phyloP scores from a whole-genome alignment of 2,888 invertebrate genomes.

The Zele albiditarsus region DNA sequence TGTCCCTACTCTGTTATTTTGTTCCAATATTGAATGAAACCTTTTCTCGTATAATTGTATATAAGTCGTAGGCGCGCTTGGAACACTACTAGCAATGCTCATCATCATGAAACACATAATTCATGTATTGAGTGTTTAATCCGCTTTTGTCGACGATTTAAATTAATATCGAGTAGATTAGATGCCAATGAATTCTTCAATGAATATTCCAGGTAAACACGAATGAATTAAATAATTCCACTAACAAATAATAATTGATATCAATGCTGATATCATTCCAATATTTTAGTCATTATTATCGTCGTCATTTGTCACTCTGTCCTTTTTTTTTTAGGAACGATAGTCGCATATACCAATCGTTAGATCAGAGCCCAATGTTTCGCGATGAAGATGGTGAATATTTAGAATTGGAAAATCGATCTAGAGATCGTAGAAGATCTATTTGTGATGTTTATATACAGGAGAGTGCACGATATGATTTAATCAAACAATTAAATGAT shows the following conservation, averaged over 20 bases:
- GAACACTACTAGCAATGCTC: conserved; percentile 45
- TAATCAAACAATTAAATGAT: conserved; percentile 85
- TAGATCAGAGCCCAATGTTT: conserved; percentile 74
- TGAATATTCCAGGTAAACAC: conserved; percentile 41
- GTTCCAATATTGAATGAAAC: conserved; percentile 64
- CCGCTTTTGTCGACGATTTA: conserved; percentile 59
- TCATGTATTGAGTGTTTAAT: conserved; percentile 54
- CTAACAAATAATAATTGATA: neutral
- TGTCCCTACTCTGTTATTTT: conserved; percentile 42
- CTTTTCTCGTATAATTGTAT: conserved; percentile 49
- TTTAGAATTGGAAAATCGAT: conserved; percentile 79
- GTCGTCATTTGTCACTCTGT: neutral
- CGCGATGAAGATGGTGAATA: conserved; percentile 77
- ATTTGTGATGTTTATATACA: conserved; percentile 79
- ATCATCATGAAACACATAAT: conserved; percentile 47
- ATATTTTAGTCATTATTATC: conserved; percentile 28
- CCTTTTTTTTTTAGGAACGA: conserved; percentile 63
- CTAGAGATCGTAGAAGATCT: conserved; percentile 79
- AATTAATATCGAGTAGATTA: conserved; percentile 46
- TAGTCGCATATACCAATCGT: conserved; percentile 80
- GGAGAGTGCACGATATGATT: conserved; percentile 81
- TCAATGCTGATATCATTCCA: conserved; percentile 9
- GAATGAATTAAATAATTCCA: neutral
- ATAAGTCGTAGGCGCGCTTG: conserved; percentile 57
- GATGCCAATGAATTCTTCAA: conserved; percentile 38